Base-by-base conservation (phyloP, 2,888 invertebrate genomes). In the Watsonalla cultraria region DNA sequence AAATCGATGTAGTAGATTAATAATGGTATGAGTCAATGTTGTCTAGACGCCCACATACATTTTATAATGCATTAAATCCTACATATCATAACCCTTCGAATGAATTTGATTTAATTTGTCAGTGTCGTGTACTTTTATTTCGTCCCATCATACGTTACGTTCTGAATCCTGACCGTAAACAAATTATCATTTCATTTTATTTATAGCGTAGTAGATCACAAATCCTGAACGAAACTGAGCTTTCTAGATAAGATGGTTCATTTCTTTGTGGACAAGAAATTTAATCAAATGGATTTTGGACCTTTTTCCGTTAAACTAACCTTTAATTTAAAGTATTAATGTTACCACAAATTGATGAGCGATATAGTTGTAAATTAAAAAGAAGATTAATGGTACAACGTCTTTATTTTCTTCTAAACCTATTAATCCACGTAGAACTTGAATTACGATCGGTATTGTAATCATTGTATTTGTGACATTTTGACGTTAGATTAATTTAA, bases 201-300 rank as follows among this genome's bases (percentile, higher is more conserved):
- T 57, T 60, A 51, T 77, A 78, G 77, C 70, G 72, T 78, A 75
- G 80, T 82, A 81, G 81, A 82, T 78, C 82, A 82, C 80, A 80
- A 72, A 68, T 83, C 86, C 86, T 89, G 88, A 83, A 83, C 82
- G 87, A 86, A 79, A 86, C 88, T 89, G 90, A 87, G 89, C 85
- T 82, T 82, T 78, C 77, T 82, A 82, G 81, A 67, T 68, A 68
- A 74, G 64, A 74, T 76, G 70, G 82, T 82, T 86, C 80, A 82
- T 84, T 85, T 76, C 61, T 82, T 87, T 88, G 85, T 84, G 86
- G 78, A 64, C 59, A 54, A 54, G 50, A 58, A 64, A 55, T 50
- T 54, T 35, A 61, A 35, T 13, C 45, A 51, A 53, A 54, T 54
- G 57, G 56, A 63, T 53, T 53, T 60, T 59, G 51, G 11, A 46